These are phyloP conservation scores for Anguilla megastoma DNA, from an alignment of 2,797 vertebrate species.

Conservation along the genomic window DNA sequence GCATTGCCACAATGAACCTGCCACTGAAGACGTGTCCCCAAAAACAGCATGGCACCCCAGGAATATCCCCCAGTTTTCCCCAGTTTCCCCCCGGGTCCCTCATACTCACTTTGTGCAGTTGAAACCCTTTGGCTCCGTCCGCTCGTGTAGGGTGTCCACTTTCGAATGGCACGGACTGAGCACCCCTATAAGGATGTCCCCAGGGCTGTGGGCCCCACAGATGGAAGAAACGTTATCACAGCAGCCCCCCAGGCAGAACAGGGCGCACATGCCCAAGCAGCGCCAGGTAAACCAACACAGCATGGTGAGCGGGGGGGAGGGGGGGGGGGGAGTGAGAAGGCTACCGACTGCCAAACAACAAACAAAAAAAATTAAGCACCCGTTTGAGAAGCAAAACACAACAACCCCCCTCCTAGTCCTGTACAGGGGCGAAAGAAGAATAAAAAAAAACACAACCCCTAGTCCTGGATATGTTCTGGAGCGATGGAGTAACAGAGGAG, in stretches of 20 bases:
- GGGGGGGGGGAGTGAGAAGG: not conserved
- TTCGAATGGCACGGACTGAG: conserved; percentile 45
- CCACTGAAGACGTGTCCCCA: no score
- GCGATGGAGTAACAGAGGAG: not conserved
- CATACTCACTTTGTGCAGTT: conserved; percentile 54
- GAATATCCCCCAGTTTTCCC: no score
- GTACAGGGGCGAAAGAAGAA: no score
- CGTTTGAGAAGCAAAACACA: not conserved
- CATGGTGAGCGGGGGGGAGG: conserved; percentile 29
- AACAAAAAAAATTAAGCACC: no score
- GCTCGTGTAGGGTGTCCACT: conserved; percentile 38
- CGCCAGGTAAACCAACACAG: conserved; percentile 8
- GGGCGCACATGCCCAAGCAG: conserved; percentile 15
- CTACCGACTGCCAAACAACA: no score
- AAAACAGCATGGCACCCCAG: no score
- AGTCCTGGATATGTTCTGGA: not conserved
- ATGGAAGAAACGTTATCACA: conserved; percentile 33
- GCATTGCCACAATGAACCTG: no score
- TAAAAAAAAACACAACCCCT: no score
- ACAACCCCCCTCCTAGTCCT: not conserved
- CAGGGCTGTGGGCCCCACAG: conserved; percentile 46
- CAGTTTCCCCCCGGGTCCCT: no score
- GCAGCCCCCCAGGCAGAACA: conserved; percentile 21
- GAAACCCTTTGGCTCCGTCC: conserved; percentile 43
- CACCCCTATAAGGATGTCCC: conserved; percentile 54